Evolutionary conservation across 2,888 invertebrate genomes (phyloP), one percentile per base, ranked within the genome.

Genomic region (Ctenicera cuprea): DNA sequence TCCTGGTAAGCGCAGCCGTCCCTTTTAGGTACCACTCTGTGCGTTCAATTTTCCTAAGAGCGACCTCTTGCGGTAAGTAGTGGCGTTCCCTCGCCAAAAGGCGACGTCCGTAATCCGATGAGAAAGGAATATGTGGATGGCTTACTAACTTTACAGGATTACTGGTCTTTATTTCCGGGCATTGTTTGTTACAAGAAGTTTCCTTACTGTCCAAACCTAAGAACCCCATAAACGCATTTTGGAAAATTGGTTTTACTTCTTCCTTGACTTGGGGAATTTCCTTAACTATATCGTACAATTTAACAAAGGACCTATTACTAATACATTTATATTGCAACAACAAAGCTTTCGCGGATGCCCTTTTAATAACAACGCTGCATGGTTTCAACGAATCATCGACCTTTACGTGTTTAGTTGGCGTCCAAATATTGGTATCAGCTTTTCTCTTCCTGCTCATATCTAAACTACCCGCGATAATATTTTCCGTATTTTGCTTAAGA

Each of bases 1-100:
- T 64, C n/a, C 68, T 59, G 11, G 18, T 18, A 43, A 48, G 43
- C 22, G 50, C 12, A 1, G 57, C 14, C 75, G 61, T 22, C 43
- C 75, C 77, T 66, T 82, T 84, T 8, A 84, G 74, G 74, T 82
- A 84, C 79, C 84, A 80, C 54, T 83, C 84, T n/a, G 78, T 71
- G 33, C 83, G 75, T 73, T 85, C 81, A 30, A 81, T 68, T 75
- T 82, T 80, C 50, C 78, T 76, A 20, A 78, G 59, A 62, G 79
- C 80, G 7, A 79, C 72, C 14, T 81, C 78, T 54, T 80, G 79
- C 20, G 81, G 73, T 16, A 84, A 74, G 48, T 65, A 45, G 64
- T 79, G 81, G 65, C 80, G 79, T 54, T 79, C 79, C 50, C 75
- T 74, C 18, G 76, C 71, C 59, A 81, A 79, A 54, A 84, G 74